Conservation (phyloP, 2,797 vertebrate genomes). For the Melanotaenia parkinsoni region DNA sequence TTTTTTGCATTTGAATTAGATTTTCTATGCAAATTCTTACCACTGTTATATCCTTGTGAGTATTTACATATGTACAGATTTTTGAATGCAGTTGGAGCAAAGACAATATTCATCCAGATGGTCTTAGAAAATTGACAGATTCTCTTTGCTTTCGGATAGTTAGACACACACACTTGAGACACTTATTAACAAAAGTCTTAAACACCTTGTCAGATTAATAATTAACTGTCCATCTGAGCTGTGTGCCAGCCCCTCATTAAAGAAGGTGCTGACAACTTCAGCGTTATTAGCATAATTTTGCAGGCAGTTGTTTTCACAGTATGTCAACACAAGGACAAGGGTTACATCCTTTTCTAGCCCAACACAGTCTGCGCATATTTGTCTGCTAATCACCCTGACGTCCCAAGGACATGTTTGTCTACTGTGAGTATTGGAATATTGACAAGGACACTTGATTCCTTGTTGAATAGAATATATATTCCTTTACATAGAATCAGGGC, state of each 20-base stretch:
- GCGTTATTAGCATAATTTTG: constrained; percentile 76
- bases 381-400: constrained; percentile 33
- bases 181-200: constrained; percentile 76
- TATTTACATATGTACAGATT: constrained; percentile 46
- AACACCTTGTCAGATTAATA: constrained; percentile 81
- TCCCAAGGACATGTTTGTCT: constrained; percentile 62
- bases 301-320: constrained; percentile 73
- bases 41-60: not conserved
- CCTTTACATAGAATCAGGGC: not conserved
- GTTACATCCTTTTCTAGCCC: constrained; percentile 52
- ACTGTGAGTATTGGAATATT: constrained; percentile 28
- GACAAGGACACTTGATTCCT: constrained; percentile 35
- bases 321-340: constrained; percentile 71
- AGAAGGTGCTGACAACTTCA: constrained; percentile 78
- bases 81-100: constrained; percentile 14
- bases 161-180: constrained; percentile 49
- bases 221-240: constrained; percentile 60
- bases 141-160: constrained; percentile 53
- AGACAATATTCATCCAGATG: constrained; percentile 59
- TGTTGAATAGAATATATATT: not conserved
- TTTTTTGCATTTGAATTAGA: constrained; percentile 39
- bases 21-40: constrained; percentile 63
- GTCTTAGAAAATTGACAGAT: constrained; percentile 68
- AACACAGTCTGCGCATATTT: constrained; percentile 32
- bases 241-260: constrained; percentile 53